Base-by-base conservation (phyloP, 1,140 invertebrate genomes). In the Lasaia peninsularis region DNA sequence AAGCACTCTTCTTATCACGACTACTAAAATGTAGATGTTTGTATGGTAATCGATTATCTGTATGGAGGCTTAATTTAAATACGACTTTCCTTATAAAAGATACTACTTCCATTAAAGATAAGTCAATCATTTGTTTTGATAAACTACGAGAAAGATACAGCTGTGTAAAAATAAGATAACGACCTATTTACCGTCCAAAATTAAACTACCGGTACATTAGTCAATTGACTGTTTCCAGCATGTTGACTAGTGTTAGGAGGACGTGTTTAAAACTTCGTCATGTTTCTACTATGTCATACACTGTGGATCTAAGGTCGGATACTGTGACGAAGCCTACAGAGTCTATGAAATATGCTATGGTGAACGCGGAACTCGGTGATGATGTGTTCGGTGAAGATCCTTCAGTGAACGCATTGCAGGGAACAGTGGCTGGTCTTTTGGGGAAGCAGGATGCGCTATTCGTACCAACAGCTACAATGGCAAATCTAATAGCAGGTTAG, bases 401-500 rank as follows among this genome's bases (percentile, higher is more conserved):
- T 4, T 20, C 40, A 0, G 18, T 48, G 4, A 48, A 48, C 4
- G 3, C 9, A 18, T n/a, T 48, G 40, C 40, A 48, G 40, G 20
- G 40, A 20, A 21, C 14, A 1, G 40, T 48, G 18, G 40, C 40
- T 48, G 5, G 4, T 1, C 40, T 48, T 48, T 48, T 48, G 40
- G 40, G 40, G 9, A 48, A 48, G 1, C 9, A 48, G 14, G 18
- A n/a, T 10, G 40, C 40, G 1, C 11, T 48, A 18, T 48, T 48
- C 20, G 40, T 48, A 11, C 40, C 40, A 11, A 20, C 40, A 7
- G 40, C 40, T 2, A 48, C 40, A 11, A 48, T 48, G 40, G 40
- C 40, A 11, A 48, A 48, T 48, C 40, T 48, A 2, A 48, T 48
- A 44, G 37, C 37, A 44, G 37, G 37, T 44, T 18, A 7, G 33